Percentiles rank a stretch among this genome's conserved stretches.
phyloP scores from a whole-genome alignment of 2,113 vertebrate genomes.

The Lamprotornis superbus region DNA sequence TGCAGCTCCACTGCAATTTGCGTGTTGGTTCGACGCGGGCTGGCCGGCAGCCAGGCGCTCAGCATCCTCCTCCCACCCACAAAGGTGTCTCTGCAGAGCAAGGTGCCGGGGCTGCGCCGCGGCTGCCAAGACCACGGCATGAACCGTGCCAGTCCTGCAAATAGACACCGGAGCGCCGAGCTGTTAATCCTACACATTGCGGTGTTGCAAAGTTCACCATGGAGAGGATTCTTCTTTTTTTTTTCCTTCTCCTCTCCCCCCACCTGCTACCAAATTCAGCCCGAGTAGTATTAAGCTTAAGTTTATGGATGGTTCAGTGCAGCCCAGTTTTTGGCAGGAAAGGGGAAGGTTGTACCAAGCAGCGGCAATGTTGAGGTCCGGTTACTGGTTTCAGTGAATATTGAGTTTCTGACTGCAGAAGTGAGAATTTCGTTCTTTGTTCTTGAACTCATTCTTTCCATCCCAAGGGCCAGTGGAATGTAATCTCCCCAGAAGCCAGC shows the following conservation, averaged over 20 bases:
- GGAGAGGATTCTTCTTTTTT: neutral
- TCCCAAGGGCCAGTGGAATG: conserved; percentile 67
- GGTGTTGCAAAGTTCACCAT: neutral
- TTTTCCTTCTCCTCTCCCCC: too few relatives aligned
- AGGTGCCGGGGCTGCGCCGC: neutral
- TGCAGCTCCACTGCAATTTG: conserved; percentile 33
- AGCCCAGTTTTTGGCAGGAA: neutral
- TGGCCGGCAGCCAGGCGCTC: conserved; percentile 31
- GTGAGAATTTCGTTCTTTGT: conserved; percentile 65
- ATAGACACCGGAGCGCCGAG: neutral
- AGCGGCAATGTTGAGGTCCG: rapidly evolving
- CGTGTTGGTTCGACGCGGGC: neutral
- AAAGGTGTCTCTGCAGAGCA: conserved; percentile 55
- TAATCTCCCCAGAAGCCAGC: conserved; percentile 70
- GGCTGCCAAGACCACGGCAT: conserved; percentile 11
- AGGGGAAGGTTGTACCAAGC: neutral
- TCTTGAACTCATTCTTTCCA: conserved; percentile 70
- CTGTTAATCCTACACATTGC: neutral
- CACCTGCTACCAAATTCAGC: neutral
- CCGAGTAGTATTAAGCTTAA: neutral
- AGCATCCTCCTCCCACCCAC: conserved; percentile 39
- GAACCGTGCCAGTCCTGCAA: conserved; percentile 32
- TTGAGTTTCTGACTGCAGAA: conserved; percentile 52
- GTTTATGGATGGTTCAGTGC: neutral
- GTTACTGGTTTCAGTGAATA: neutral